These are phyloP conservation scores for Mastigias papua DNA, from an alignment of 30 jellyfish, hydroid and myxozoan species.

Conservation along the genomic window DNA sequence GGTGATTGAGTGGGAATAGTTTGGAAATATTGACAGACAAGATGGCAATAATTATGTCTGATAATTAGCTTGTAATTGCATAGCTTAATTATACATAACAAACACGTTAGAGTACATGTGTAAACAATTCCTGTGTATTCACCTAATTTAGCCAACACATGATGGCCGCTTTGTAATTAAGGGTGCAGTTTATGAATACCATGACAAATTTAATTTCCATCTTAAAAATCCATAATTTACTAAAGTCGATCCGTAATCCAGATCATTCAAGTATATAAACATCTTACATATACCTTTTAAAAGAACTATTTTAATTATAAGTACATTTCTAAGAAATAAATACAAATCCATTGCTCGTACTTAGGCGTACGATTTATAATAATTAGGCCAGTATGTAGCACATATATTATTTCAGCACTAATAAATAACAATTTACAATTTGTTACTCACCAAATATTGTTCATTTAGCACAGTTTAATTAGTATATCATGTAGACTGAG, in stretches of 20 bases:
- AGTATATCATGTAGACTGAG: not conserved
- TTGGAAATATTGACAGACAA: conserved; percentile 16
- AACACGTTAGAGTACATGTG: conserved; percentile 5
- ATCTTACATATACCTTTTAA: conserved; percentile 47
- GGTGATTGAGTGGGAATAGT: conserved; percentile 19
- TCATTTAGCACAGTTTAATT: not conserved
- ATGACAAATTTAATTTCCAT: conserved; percentile 36
- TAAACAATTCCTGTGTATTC: not conserved
- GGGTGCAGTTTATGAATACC: conserved; percentile 1
- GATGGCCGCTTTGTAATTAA: not conserved
- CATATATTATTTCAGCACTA: not conserved
- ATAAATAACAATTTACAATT: conserved; percentile 5
- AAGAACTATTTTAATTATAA: conserved; percentile 32
- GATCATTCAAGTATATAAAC: conserved; percentile 49
- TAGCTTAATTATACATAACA: conserved; percentile 15
- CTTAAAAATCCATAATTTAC: conserved; percentile 52
- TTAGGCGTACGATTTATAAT: not conserved
- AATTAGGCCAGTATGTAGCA: not conserved
- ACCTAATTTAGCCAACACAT: not conserved
- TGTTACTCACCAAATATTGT: conserved; percentile 9
- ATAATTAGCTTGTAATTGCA: conserved; percentile 17
- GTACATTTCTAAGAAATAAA: conserved; percentile 1
- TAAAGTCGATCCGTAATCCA: conserved; percentile 20
- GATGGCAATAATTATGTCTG: conserved; percentile 4
- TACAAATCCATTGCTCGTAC: not conserved